These are phyloP conservation scores for Halictus quadricinctus DNA, from an alignment of 2,888 invertebrate genomes.

Conservation along the genomic window DNA sequence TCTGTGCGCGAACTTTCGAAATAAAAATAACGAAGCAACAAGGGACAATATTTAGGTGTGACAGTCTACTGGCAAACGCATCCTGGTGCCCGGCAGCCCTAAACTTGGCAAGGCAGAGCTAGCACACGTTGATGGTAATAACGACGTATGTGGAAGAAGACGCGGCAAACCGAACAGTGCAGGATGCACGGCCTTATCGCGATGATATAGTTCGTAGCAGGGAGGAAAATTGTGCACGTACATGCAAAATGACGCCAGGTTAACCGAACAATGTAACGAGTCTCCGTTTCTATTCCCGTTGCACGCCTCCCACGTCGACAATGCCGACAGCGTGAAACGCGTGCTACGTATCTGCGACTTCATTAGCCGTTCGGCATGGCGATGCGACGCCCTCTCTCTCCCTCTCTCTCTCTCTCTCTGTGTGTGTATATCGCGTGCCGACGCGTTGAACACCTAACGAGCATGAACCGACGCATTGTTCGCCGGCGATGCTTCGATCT, in stretches of 20 bases:
- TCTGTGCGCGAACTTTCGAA: neutral
- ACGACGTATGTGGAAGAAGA: slow-evolving; percentile 7
- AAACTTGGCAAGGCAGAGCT: neutral
- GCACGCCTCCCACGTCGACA: slow-evolving; percentile 38
- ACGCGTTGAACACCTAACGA: slow-evolving; percentile 50
- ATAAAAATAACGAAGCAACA: neutral
- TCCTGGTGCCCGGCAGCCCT: neutral
- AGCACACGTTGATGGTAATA: neutral
- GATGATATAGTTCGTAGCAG: slow-evolving; percentile 42
- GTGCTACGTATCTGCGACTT: slow-evolving; percentile 52
- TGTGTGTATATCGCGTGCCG: slow-evolving; percentile 37
- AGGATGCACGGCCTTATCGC: slow-evolving; percentile 62
- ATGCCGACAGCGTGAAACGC: slow-evolving; percentile 52
- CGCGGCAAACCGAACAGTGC: slow-evolving; percentile 30
- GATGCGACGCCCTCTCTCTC: neutral
- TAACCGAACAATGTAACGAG: slow-evolving; percentile 66
- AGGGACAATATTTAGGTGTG: neutral
- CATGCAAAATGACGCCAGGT: slow-evolving; percentile 59
- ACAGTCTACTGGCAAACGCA: neutral
- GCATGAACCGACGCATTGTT: slow-evolving; percentile 36
- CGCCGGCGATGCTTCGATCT: slow-evolving; percentile 27
- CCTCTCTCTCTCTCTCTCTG: neutral
- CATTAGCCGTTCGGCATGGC: slow-evolving; percentile 47
- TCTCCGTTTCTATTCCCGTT: slow-evolving; percentile 40
- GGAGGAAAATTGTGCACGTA: slow-evolving; percentile 60